A percentile compares a stretch with the other conserved stretches of the same genome.
phyloP scores from a whole-genome alignment of 2,113 vertebrate species.

The Notechis scutatus region DNA sequence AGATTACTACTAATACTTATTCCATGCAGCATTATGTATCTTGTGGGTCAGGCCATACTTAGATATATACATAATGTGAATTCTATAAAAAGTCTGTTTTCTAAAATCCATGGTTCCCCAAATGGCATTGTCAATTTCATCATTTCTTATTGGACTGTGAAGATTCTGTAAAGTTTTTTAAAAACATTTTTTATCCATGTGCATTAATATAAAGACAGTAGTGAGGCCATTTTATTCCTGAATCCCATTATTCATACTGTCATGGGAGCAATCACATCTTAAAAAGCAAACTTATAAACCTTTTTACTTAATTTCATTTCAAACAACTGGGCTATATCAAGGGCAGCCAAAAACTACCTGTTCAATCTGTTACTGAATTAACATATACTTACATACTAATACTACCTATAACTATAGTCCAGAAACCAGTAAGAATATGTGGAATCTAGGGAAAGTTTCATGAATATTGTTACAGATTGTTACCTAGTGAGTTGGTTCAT shows the following conservation, averaged over 20 bases:
- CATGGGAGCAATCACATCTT: not conserved
- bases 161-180: not conserved
- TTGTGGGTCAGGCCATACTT: not conserved
- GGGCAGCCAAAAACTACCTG: not conserved
- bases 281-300: not conserved
- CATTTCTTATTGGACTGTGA: not conserved
- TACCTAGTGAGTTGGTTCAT: not conserved
- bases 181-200: not conserved
- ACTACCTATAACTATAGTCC: not conserved
- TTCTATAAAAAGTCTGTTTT: not conserved
- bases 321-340: not conserved
- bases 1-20: not conserved
- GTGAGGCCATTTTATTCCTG: not conserved
- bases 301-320: not conserved
- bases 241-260: not conserved
- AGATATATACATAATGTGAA: not conserved
- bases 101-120: not conserved
- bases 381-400: not conserved
- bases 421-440: not conserved
- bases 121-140: not conserved
- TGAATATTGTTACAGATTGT: not conserved
- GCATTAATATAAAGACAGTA: not conserved
- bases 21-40: not conserved
- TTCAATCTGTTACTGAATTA: not conserved
- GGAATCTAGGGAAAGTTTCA: not conserved